Base-by-base conservation (phyloP, 2,113 vertebrate genomes). In the Panthera uncia region DNA sequence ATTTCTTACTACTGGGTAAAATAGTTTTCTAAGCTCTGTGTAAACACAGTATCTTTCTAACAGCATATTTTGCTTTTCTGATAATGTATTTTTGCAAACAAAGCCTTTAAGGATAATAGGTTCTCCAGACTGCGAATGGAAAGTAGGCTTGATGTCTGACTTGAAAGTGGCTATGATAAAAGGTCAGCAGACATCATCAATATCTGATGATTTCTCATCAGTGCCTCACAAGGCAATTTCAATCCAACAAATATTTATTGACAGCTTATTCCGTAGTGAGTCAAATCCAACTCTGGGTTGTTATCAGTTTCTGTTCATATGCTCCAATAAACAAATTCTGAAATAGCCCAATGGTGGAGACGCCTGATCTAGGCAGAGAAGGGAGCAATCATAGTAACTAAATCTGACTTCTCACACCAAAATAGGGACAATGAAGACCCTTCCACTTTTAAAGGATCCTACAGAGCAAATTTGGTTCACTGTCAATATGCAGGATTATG, bases 31-130 rank as follows among this genome's bases (percentile, higher is more conserved):
- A 93, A 92, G 23, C 31, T 83, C 76, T 95, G 76, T 61, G 79
- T 96, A 96, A 96, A 97, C 66, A 92, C 18, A 65, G 9, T 68
- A 23, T 80, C 80, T 94, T 95, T 95, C 23, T 84, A 81, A 94
- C 29, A 91, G 71, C 19, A 18, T 65, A 31, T 94, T 97, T 97
- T 93, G 57, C 63, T 97, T 90, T 94, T 91, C 52, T 79, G 88
- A 95, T 97, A 97, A 90, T 88, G 71, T 41, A 94, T 95, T 98
- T 98, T 96, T 97, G 73, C 95, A 94, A 93, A 78, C 57, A 93
- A 96, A 96, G 69, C 21, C 76, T 88, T 93, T 94, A 92, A 85
- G 38, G 45, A 91, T 96, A 96, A 98, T 81, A 91, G 50, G 8
- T 96, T 97, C 69, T 69, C 57, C 79, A 81, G 71, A 89, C n/a